These are phyloP conservation scores for Bettongia penicillata DNA, from an alignment of 2,113 vertebrate genomes.

Conservation along the genomic window DNA sequence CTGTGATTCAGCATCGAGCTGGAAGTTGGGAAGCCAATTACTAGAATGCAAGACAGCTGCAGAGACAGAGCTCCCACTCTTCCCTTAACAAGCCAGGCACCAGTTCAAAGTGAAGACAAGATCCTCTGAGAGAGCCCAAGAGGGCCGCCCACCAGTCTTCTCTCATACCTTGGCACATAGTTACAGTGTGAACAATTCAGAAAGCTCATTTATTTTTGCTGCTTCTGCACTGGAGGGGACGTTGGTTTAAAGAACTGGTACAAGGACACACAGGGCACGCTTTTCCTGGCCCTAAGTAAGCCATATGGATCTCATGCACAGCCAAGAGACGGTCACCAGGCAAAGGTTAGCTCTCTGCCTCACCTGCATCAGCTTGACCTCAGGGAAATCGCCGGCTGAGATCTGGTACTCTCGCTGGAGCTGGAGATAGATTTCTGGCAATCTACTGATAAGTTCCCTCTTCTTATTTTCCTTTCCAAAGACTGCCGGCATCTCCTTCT, in stretches of 20 bases:
- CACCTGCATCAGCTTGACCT: constrained; percentile 96
- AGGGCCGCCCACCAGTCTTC: neutral
- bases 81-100: neutral
- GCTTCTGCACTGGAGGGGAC: neutral
- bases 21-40: neutral
- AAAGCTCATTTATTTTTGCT: neutral
- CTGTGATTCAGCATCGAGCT: neutral
- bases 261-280: neutral
- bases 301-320: rapidly evolving
- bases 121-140: neutral
- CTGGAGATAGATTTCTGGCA: constrained; percentile 94
- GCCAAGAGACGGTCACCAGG: neutral
- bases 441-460: constrained; percentile 91
- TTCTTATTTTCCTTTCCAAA: constrained; percentile 98
- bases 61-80: neutral
- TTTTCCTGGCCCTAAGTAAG: constrained; percentile 15
- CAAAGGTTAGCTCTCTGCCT: neutral
- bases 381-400: constrained; percentile 96
- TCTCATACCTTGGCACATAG: neutral
- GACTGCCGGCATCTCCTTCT: constrained; percentile 97
- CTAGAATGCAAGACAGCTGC: neutral
- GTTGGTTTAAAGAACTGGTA: neutral
- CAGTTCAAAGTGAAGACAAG: neutral
- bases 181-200: neutral
- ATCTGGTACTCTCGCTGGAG: constrained; percentile 97